Evolutionary conservation across 35 echinoderm and acorn worm genomes (phyloP).

Genomic region (Lytechinus pictus): DNA sequence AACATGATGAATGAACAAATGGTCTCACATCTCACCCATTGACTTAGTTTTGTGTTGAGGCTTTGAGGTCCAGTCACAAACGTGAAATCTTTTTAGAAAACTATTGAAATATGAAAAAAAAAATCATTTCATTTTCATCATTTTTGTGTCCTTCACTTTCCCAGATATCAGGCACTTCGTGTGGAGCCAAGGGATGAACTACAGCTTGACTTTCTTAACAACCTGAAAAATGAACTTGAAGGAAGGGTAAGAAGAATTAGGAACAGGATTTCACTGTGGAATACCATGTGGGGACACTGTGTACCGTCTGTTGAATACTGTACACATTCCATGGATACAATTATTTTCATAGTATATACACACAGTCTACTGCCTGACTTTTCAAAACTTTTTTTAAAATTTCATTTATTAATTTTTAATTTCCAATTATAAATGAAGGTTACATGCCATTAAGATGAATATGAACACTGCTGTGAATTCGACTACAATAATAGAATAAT

Average conservation of each 20-base stretch:
- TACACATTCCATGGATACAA: background rate
- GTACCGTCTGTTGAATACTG: background rate
- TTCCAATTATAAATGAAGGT: too few species aligned
- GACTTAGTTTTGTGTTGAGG: too few species aligned
- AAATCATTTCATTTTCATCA: background rate
- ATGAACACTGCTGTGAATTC: too few species aligned
- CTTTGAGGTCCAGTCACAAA: too few species aligned
- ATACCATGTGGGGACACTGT: background rate
- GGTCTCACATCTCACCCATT: too few species aligned
- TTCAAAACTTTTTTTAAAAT: background rate
- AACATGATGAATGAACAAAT: too few species aligned
- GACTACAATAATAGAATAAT: too few species aligned
- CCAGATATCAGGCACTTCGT: constrained; percentile 47
- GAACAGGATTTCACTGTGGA: background rate
- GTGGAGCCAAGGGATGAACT: constrained; percentile 44
- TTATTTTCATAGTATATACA: background rate
- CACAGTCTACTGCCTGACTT: background rate
- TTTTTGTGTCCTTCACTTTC: background rate
- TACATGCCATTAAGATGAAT: too few species aligned
- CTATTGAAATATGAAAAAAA: background rate
- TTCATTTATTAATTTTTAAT: background rate
- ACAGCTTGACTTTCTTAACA: constrained; percentile 43
- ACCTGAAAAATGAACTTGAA: constrained; percentile 4
- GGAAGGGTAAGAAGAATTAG: background rate
- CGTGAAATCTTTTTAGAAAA: too few species aligned